Evolutionary conservation across 2,888 invertebrate species (phyloP).

Genomic region (Hoplodrina ambigua): DNA sequence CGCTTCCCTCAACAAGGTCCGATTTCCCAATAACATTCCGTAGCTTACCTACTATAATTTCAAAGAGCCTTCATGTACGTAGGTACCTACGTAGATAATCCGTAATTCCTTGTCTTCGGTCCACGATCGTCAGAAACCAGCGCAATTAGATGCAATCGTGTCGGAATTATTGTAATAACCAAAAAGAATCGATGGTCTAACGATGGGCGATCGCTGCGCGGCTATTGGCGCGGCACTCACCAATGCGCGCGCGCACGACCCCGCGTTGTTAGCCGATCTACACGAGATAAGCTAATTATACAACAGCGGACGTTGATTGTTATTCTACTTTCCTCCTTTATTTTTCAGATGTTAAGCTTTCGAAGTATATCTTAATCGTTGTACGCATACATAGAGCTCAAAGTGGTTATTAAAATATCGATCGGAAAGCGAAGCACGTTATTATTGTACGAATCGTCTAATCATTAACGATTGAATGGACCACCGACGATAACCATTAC

Average conservation of each 20-base stretch:
- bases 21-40: slow-evolving; percentile 61
- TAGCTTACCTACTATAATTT: slow-evolving; percentile 64
- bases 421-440: slow-evolving; percentile 76
- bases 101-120: slow-evolving; percentile 79
- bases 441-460: slow-evolving; percentile 75
- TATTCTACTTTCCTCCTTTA: slow-evolving; percentile 79
- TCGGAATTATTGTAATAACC: slow-evolving; percentile 90
- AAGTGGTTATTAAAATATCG: slow-evolving; percentile 78
- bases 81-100: slow-evolving; percentile 73
- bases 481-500: slow-evolving; percentile 78
- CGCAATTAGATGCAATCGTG: slow-evolving; percentile 89
- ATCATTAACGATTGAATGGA: slow-evolving; percentile 74
- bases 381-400: slow-evolving; percentile 68
- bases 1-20: slow-evolving; percentile 76
- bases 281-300: slow-evolving; percentile 88
- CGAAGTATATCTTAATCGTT: slow-evolving; percentile 65
- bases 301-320: slow-evolving; percentile 79
- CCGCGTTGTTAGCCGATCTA: slow-evolving; percentile 79
- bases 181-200: slow-evolving; percentile 88
- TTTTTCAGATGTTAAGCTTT: slow-evolving; percentile 83
- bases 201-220: slow-evolving; percentile 79
- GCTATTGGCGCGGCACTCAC: slow-evolving; percentile 85
- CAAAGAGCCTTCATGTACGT: slow-evolving; percentile 62
- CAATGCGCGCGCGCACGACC: slow-evolving; percentile 87
- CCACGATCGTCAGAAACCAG: slow-evolving; percentile 84